These are phyloP conservation scores for Epirrhoe alternata DNA, from an alignment of 2,888 invertebrate species.

Conservation along the genomic window DNA sequence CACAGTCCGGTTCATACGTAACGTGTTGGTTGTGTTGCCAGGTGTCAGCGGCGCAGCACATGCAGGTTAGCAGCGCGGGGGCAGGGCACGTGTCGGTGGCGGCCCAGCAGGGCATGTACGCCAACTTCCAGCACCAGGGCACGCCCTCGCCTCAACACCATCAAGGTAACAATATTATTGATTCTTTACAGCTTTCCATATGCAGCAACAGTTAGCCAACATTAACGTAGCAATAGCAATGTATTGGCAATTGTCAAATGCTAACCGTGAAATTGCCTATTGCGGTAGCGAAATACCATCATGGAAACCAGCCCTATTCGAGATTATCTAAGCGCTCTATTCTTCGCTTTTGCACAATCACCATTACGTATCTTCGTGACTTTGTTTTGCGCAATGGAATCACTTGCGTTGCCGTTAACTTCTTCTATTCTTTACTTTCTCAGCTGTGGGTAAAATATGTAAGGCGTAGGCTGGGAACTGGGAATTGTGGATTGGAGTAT, in stretches of 20 bases:
- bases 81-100: conserved; percentile 91
- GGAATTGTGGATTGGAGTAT: conserved; percentile 30
- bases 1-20: conserved; percentile 14
- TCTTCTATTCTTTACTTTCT: conserved; percentile 7
- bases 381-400: conserved; percentile 24
- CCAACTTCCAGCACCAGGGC: conserved; percentile 79
- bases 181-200: conserved; percentile 3
- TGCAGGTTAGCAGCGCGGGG: conserved; percentile 90
- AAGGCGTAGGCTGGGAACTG: background rate
- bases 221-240: background rate
- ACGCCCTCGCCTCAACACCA: conserved; percentile 81
- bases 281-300: conserved; percentile 14
- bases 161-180: conserved; percentile 28
- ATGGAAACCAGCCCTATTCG: conserved; percentile 22
- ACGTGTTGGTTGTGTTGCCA: conserved; percentile 59
- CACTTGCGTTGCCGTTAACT: conserved; percentile 9
- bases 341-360: conserved; percentile 27
- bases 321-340: conserved; percentile 25
- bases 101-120: conserved; percentile 94
- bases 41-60: conserved; percentile 95
- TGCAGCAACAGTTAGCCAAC: conserved; percentile 11
- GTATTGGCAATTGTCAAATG: conserved; percentile 23
- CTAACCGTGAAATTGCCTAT: conserved; percentile 23
- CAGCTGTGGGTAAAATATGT: conserved; percentile 1
- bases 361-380: conserved; percentile 25